Evolutionary conservation across 2,797 vertebrate species (phyloP), one percentile per base, ranked within the genome.

Genomic region (Coreius guichenoti): DNA sequence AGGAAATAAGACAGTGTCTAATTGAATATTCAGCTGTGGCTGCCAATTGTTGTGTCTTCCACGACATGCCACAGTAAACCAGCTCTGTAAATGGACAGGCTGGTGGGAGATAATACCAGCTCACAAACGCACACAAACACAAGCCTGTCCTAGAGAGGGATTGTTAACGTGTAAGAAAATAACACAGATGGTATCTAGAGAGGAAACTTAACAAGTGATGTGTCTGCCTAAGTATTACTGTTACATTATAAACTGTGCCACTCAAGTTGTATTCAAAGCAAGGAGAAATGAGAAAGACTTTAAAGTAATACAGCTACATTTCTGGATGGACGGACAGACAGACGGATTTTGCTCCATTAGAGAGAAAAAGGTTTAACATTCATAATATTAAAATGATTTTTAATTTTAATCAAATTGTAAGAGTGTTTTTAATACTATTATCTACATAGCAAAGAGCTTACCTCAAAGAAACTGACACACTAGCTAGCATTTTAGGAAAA

Each of bases 41-140:
- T 83, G 74, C 65, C 75, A 76, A 81, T 84, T 79, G 58, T 69
- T 87, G 84, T 58, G 58, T 86, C 83, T 86, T 61, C 49, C 78
- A 82, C 23, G 75, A 63, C 74, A 80, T 77, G 58, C 69, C 68
- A 72, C 70, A 83, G 68, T 85, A 85, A 86, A 75, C 80, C 36
- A 36, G 49, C 17, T 49, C n/a, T 43, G 74, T 61, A 39, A 83
- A 78, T 51, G 29, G 73, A 86, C 86, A 86, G 77, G 75, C 78
- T 80, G 45, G 80, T 68, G 78, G 85, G 73, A 67, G 80, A 86
- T 81, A 87, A 89, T 85, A 80, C 83, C 74, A 81, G 75, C 81
- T 75, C 56, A 4, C 75, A 33, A 65, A 77, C 14, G 8, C 49
- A 31, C 65, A 29, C 84, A 83, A 86, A 78, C 69, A 88, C 72